These are phyloP conservation scores for Platyrinchus mystaceus DNA, from an alignment of 2,797 vertebrate genomes.

Conservation along the genomic window DNA sequence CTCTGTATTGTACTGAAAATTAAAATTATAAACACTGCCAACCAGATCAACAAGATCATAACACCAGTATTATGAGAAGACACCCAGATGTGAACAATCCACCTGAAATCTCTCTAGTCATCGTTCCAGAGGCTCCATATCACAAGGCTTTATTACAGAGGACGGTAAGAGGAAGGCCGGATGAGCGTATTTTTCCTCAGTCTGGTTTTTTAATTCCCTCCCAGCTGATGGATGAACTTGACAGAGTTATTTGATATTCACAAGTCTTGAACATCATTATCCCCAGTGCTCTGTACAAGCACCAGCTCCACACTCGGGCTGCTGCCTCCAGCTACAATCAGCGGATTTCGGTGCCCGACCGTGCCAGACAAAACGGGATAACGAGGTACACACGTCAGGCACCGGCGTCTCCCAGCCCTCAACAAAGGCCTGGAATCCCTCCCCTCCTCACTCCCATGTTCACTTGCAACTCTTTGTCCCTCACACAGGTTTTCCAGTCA, in stretches of 20 bases:
- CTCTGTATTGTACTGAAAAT: not conserved
- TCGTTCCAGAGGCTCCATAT: not conserved
- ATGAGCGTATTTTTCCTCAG: not conserved
- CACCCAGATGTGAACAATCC: not conserved
- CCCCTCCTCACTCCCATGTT: not conserved
- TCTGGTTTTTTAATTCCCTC: not conserved
- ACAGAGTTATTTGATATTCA: not conserved
- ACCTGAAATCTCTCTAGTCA: not conserved
- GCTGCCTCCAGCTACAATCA: conserved; percentile 27
- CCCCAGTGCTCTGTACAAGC: not conserved
- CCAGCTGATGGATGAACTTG: conserved; percentile 15
- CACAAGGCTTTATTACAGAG: not conserved
- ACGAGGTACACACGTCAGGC: not conserved
- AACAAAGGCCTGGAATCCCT: not conserved
- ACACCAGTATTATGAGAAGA: not conserved
- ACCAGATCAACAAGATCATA: not conserved
- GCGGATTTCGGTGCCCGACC: not conserved
- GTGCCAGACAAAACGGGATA: not conserved
- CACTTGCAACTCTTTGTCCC: not conserved
- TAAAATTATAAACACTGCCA: not conserved
- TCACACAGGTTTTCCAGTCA: not conserved
- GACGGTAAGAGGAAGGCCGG: not conserved
- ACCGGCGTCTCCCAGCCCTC: not conserved
- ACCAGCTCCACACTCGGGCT: not conserved
- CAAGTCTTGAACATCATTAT: not conserved